These are phyloP conservation scores for Acrocephalus scirpaceus DNA, from an alignment of 2,797 vertebrate species.

Conservation along the genomic window DNA sequence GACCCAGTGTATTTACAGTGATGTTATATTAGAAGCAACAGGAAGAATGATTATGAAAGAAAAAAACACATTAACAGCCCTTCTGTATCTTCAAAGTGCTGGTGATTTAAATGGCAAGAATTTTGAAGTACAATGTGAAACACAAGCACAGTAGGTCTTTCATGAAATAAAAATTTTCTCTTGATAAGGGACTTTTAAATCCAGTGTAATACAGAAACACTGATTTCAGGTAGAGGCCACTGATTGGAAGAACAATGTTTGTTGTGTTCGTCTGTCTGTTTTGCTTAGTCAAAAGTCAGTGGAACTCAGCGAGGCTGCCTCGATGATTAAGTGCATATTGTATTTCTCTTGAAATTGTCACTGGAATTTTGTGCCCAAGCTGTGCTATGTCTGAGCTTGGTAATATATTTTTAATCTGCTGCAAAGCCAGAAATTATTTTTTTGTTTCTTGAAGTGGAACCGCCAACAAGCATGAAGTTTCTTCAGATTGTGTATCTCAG, in stretches of 20 bases:
- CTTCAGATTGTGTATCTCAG: neutral
- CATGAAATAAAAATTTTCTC: conserved; percentile 12
- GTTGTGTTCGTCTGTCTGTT: conserved; percentile 28
- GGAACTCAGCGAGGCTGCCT: neutral
- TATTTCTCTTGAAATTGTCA: conserved; percentile 7
- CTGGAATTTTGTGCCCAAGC: neutral
- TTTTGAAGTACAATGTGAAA: neutral
- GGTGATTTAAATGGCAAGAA: neutral
- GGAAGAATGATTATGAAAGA: neutral
- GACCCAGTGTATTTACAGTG: neutral
- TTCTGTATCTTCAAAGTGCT: neutral
- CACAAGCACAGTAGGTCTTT: neutral
- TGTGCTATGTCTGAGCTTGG: neutral
- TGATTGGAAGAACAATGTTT: neutral
- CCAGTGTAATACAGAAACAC: neutral
- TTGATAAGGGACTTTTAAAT: conserved; percentile 23
- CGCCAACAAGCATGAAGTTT: neutral
- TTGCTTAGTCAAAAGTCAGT: conserved; percentile 41
- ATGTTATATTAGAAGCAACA: neutral
- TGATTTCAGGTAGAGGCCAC: conserved; percentile 3
- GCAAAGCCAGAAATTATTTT: neutral
- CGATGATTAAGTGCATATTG: neutral
- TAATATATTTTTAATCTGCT: neutral
- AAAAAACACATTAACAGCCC: neutral
- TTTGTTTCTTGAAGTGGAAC: neutral